These are phyloP conservation scores for Microplitis manilae DNA, from an alignment of 2,888 invertebrate species.

Conservation along the genomic window DNA sequence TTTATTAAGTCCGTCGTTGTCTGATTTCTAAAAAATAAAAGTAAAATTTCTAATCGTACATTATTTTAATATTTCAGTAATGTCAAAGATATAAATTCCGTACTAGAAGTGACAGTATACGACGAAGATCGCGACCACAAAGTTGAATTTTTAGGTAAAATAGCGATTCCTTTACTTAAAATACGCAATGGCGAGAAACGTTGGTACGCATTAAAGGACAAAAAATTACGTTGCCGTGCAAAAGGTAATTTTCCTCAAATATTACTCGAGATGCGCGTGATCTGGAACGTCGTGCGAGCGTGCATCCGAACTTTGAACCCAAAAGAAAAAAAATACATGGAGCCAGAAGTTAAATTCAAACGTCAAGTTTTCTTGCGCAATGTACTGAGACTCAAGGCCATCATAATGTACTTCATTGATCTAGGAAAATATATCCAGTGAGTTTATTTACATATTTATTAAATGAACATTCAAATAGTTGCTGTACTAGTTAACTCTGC, in stretches of 20 bases:
- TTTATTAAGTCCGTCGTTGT: no score
- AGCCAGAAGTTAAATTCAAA: slow-evolving; percentile 95
- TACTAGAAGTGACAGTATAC: slow-evolving; percentile 95
- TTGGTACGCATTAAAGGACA: slow-evolving; percentile 97
- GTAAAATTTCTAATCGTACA: not conserved
- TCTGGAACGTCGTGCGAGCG: slow-evolving; percentile 96
- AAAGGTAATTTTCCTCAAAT: slow-evolving; percentile 94
- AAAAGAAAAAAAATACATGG: slow-evolving; percentile 95
- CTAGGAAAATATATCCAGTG: slow-evolving; percentile 92
- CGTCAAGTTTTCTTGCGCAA: slow-evolving; percentile 94
- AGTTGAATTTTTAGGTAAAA: slow-evolving; percentile 96
- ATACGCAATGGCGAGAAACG: slow-evolving; percentile 92
- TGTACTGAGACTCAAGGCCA: slow-evolving; percentile 91
- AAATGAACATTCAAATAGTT: slow-evolving; percentile 27
- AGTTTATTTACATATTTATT: slow-evolving; percentile 65
- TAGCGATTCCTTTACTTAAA: slow-evolving; percentile 88
- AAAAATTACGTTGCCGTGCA: slow-evolving; percentile 90
- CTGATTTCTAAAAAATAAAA: no score
- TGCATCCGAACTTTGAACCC: slow-evolving; percentile 94
- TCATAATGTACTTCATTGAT: slow-evolving; percentile 91
- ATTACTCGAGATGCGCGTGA: slow-evolving; percentile 89
- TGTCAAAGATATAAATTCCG: slow-evolving; percentile 95
- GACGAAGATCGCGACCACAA: slow-evolving; percentile 99
- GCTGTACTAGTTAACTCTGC: slow-evolving; percentile 8
- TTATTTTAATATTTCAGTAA: slow-evolving; percentile 75